Percentiles rank a stretch among this genome's conserved stretches.
Conservation (phyloP, 2,113 vertebrate species). For the Entomyzon cyanotis region DNA sequence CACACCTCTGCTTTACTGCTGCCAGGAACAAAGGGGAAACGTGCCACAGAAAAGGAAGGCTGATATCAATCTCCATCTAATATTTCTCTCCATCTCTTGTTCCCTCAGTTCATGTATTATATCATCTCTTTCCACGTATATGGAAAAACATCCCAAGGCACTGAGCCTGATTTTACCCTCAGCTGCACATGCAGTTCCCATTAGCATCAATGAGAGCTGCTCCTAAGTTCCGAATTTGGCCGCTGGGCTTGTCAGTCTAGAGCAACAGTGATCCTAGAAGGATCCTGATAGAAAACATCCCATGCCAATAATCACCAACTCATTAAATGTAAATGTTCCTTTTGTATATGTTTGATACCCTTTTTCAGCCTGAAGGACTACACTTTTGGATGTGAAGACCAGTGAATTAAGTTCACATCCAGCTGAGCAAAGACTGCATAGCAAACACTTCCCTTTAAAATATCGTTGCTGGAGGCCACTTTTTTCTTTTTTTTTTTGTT, state of each 20-base stretch:
- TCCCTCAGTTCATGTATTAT: background rate
- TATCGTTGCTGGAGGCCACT: constrained; percentile 16
- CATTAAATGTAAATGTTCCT: constrained; percentile 18
- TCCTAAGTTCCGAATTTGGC: background rate
- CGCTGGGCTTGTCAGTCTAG: constrained; percentile 30
- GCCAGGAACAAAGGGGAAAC: background rate
- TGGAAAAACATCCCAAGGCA: constrained; percentile 28
- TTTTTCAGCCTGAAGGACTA: constrained; percentile 17
- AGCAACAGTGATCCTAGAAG: constrained; percentile 17
- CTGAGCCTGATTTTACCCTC: constrained; percentile 38
- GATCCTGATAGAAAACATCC: constrained; percentile 10
- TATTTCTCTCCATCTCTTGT: background rate
- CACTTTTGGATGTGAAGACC: constrained; percentile 1
- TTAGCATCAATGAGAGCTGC: constrained; percentile 29
- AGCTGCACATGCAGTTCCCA: constrained; percentile 21
- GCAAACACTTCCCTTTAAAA: constrained; percentile 2
- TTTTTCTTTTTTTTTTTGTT: background rate
- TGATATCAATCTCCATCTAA: background rate
- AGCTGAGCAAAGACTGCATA: constrained; percentile 28
- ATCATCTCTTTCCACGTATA: background rate
- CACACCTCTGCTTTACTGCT: background rate
- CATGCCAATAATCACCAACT: constrained; percentile 16
- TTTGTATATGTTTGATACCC: constrained; percentile 26
- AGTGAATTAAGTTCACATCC: constrained; percentile 11
- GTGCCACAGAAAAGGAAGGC: background rate